Evolutionary conservation across 2,888 invertebrate genomes (phyloP), one percentile per base, ranked within the genome.

Genomic region (Erebia epiphron): DNA sequence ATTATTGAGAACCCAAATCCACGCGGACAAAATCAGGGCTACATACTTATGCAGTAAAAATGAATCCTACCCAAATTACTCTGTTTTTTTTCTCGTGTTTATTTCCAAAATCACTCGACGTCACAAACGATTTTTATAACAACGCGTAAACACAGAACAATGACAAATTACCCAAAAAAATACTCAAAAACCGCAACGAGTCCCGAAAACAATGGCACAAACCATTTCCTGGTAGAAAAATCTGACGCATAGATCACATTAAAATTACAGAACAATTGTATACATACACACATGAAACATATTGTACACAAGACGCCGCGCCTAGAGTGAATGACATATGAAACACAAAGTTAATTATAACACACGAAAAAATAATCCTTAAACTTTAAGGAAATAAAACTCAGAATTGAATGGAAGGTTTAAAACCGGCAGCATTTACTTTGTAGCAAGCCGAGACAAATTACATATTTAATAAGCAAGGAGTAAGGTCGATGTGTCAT

Each of bases 201-300:
- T 46, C 43, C 60, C 66, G 54, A 66, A 61, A 72, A 75, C 75
- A 75, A 75, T 75, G 49, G 75, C 54, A 76, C 79, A 84, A 86
- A 82, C 80, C 56, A 84, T 84, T 88, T 88, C 88, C 88, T 86
- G 84, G 75, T 75, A 77, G 62, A 73, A 75, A 73, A 72, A 74
- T 73, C 74, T 76, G 77, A 77, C 54, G 82, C 88, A 89, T 89
- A 88, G 84, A 85, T 86, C 87, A 89, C 86, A 77, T 80, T 82
- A 67, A 70, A 79, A 82, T 79, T 80, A 75, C 71, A 46, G 73
- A 75, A 75, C 75, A 75, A 73, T 82, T 80, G 80, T 66, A 73
- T 70, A 74, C 67, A 68, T 72, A 76, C 69, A 71, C 72, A 72
- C 69, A 58, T 70, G 71, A 62, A 62, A 49, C 62, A 49, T 62